Base-by-base conservation (phyloP, 2,888 invertebrate species). In the Conus canariensis region DNA sequence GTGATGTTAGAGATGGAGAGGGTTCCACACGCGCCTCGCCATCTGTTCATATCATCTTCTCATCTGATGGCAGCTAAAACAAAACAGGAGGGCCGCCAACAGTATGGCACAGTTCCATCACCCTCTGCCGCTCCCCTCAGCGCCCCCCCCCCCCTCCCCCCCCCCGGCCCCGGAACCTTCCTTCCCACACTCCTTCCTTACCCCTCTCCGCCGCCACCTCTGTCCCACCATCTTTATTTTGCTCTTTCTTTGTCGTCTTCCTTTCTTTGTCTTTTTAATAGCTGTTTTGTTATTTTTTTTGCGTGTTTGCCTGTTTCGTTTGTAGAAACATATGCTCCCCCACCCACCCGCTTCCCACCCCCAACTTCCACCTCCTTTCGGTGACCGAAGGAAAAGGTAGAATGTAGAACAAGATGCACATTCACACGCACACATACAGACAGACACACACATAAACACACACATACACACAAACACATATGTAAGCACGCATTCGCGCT, bases 1-100 rank as follows among this genome's bases (percentile, higher is more conserved):
- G 30, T 19, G 59, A 5, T 60, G 86, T 19, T 25, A 30, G 85
- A 12, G 67, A 64, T 64, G 64, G 64, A 64, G 16, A 64, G 16
- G 12, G 64, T 64, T 64, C 64, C 64, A 1, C 10, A 30, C 30
- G 10, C 86, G 45, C 30, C 86, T 19, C 67, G 22, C 86, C 86
- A 86, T 86, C 86, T 67, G 86, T 86, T 86, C 59, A 0, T 30
- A 19, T 58, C 58, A 58, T 83, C 82, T 83, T 67, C 64, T 60
- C 16, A 14, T 16, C 59, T 64, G 30, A 86, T 30, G 86, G 86
- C 64, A 67, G 12, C 45, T 3, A 86, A 67, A n/a, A 67, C 86
- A 86, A 64, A 67, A 64, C 86, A 67, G 12, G n/a, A 60, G 4
- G 67, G 10, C 86, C 19, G 86, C 86, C 56, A 83, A n/a, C 12